phyloP scores from a whole-genome alignment of 2,113 vertebrate species.

The Notechis scutatus region DNA sequence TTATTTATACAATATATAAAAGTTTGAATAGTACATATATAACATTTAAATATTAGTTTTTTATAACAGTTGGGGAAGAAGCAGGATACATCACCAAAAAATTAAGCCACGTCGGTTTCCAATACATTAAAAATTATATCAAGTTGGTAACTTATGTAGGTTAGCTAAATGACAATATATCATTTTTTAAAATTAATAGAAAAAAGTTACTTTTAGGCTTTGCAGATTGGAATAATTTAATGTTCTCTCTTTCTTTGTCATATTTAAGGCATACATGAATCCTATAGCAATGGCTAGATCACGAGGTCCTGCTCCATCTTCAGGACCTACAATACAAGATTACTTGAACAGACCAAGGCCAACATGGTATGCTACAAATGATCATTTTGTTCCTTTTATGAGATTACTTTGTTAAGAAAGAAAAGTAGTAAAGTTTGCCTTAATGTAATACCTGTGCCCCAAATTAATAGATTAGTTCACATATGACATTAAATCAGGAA shows the following conservation, averaged over 20 bases:
- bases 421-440: background rate
- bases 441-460: background rate
- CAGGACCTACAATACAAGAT: slow-evolving; percentile 94
- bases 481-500: background rate
- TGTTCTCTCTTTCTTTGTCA: slow-evolving; percentile 26
- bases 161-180: background rate
- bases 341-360: slow-evolving; percentile 95
- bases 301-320: slow-evolving; percentile 81
- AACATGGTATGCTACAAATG: slow-evolving; percentile 83
- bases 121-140: background rate
- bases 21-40: background rate
- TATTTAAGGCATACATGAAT: slow-evolving; percentile 90
- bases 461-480: background rate
- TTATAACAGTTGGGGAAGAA: background rate
- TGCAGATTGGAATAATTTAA: background rate
- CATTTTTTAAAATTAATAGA: background rate
- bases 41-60: background rate
- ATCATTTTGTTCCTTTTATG: slow-evolving; percentile 12
- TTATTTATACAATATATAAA: background rate
- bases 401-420: background rate
- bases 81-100: background rate
- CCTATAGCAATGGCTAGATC: slow-evolving; percentile 95
- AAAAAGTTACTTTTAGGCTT: background rate
- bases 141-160: background rate
- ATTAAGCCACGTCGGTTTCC: background rate